Percentiles rank a stretch among this genome's conserved stretches.
phyloP scores from a whole-genome alignment of 2,888 invertebrate species.

The Achlya flavicornis region DNA sequence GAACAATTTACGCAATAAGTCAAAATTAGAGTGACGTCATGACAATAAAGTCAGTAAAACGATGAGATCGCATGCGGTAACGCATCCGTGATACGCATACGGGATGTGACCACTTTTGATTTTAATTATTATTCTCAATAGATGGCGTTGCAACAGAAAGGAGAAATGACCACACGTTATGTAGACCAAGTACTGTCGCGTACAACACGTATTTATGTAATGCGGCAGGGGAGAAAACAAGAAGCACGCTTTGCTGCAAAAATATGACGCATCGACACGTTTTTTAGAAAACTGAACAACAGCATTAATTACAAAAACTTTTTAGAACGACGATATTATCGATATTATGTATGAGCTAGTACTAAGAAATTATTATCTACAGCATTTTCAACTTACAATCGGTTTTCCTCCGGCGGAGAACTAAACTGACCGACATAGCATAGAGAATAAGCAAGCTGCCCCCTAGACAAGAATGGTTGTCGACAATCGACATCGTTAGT shows the following conservation, averaged over 20 bases:
- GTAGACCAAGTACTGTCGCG: conserved; percentile 5
- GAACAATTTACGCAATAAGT: not conserved
- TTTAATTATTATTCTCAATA: conserved; percentile 18
- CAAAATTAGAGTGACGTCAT: not conserved
- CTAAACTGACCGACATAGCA: no score
- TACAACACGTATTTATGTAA: not conserved
- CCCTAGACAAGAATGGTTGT: no score
- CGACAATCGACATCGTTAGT: no score
- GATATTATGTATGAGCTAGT: no score
- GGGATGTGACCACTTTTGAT: not conserved
- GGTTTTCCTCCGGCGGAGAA: no score
- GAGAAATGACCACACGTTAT: conserved; percentile 9
- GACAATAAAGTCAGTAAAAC: not conserved
- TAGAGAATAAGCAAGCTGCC: no score
- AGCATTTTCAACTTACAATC: no score
- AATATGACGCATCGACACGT: no score
- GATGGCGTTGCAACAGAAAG: conserved; percentile 17
- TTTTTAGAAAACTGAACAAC: no score
- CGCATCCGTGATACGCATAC: conserved; percentile 7
- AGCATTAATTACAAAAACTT: not conserved
- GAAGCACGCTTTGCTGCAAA: not conserved
- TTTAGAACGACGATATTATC: no score
- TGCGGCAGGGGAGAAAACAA: not conserved
- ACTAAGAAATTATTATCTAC: no score
- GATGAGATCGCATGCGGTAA: not conserved